phyloP scores from a whole-genome alignment of 2,113 vertebrate genomes.

The Boulengerochromis microlepis region DNA sequence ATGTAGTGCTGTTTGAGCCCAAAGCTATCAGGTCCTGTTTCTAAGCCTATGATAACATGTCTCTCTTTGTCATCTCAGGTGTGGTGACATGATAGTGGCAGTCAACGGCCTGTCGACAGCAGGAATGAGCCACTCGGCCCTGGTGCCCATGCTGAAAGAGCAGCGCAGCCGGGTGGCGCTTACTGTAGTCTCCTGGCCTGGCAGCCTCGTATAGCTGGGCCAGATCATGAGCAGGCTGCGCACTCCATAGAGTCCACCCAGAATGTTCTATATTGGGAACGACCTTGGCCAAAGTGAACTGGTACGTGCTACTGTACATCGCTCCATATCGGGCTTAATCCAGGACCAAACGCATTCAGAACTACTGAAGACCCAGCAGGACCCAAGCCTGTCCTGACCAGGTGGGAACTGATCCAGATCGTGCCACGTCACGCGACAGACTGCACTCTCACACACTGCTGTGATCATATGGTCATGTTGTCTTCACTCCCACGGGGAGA shows the following conservation, averaged over 20 bases:
- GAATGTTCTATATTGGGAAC: conserved; percentile 53
- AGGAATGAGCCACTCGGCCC: conserved; percentile 96
- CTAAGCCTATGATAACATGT: not conserved
- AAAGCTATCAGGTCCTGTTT: not conserved
- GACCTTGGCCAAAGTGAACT: conserved; percentile 56
- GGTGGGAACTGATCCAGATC: conserved; percentile 48
- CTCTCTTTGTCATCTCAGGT: conserved; percentile 70
- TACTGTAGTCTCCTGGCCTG: conserved; percentile 96
- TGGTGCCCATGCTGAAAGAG: conserved; percentile 98
- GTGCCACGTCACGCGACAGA: conserved; percentile 54
- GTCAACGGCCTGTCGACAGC: conserved; percentile 91
- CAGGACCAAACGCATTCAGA: conserved; percentile 66
- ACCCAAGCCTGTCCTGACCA: conserved; percentile 31
- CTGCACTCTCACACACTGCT: conserved; percentile 52
- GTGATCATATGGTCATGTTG: conserved; percentile 65
- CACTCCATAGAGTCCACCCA: conserved; percentile 13
- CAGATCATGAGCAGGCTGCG: not conserved
- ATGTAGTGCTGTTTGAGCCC: not conserved
- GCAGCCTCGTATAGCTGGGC: conserved; percentile 78
- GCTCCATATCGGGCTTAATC: conserved; percentile 56
- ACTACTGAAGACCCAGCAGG: conserved; percentile 47
- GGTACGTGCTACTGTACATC: conserved; percentile 43
- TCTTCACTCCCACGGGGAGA: conserved; percentile 39
- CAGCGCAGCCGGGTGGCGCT: conserved; percentile 93
- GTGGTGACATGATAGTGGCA: conserved; percentile 97